These are phyloP conservation scores for Bolinopsis microptera DNA, from an alignment of 37 sponge, comb jelly and placozoan genomes.

Conservation along the genomic window DNA sequence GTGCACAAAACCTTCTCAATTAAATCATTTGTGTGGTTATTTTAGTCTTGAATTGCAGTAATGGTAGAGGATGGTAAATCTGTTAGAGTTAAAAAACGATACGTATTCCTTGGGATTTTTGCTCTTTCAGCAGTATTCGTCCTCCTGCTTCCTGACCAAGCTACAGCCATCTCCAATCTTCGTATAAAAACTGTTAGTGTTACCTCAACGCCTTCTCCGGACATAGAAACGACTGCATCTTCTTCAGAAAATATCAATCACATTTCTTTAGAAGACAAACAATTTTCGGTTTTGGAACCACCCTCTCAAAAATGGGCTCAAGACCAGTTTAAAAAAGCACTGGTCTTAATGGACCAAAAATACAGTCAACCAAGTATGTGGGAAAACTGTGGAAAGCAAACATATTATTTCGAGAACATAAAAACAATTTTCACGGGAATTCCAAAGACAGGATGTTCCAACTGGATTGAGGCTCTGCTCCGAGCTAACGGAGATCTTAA, in stretches of 20 bases:
- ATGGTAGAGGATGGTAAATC: too few species aligned
- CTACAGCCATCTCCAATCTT: background rate
- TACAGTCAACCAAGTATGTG: background rate
- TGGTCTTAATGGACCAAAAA: background rate
- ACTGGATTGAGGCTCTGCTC: background rate
- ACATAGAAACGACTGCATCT: too few species aligned
- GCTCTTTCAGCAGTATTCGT: background rate
- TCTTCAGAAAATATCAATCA: too few species aligned
- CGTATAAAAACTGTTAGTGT: background rate
- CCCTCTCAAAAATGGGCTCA: background rate
- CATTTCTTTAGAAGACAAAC: too few species aligned
- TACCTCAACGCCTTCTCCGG: too few species aligned
- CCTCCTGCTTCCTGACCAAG: background rate
- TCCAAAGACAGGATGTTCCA: background rate
- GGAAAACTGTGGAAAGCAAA: background rate
- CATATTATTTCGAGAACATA: background rate
- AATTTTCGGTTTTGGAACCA: background rate
- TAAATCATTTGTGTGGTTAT: too few species aligned
- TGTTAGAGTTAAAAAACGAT: background rate
- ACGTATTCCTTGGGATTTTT: background rate
- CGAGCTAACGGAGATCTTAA: background rate
- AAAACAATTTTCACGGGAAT: background rate
- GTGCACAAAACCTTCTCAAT: too few species aligned
- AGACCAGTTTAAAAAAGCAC: background rate
- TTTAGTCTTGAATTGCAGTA: too few species aligned